Conservation (phyloP, 2,113 vertebrate species). For the Sinocyclocheilus maitianheensis region DNA sequence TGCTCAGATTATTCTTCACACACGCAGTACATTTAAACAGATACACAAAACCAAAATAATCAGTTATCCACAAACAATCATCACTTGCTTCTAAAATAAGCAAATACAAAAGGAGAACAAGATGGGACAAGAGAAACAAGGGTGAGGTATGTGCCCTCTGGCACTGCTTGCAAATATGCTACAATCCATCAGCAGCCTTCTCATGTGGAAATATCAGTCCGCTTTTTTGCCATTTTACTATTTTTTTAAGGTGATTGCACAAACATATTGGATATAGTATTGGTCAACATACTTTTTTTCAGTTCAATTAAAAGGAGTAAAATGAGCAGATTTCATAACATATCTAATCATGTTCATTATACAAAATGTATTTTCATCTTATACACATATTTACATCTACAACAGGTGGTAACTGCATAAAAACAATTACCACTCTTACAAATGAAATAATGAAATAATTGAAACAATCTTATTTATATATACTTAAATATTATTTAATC, state of each 20-base stretch:
- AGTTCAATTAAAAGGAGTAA: neutral
- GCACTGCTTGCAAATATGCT: constrained; percentile 23
- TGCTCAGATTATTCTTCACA: neutral
- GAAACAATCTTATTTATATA: too few relatives aligned
- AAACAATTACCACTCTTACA: neutral
- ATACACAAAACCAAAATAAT: constrained; percentile 30
- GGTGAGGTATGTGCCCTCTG: constrained; percentile 40
- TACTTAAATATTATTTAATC: too few relatives aligned
- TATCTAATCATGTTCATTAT: neutral
- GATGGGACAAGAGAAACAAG: constrained; percentile 47
- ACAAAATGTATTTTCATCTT: neutral
- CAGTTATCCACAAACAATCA: neutral
- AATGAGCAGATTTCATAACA: neutral
- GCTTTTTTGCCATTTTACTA: neutral
- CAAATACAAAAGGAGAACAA: constrained; percentile 43
- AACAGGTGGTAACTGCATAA: neutral
- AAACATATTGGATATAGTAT: neutral
- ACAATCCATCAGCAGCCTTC: neutral
- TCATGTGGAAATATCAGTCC: constrained; percentile 16
- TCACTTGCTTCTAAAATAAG: constrained; percentile 42
- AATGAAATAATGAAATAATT: too few relatives aligned
- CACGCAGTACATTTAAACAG: neutral
- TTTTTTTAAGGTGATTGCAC: neutral
- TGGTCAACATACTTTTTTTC: neutral
- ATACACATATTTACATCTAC: too few relatives aligned